These are phyloP conservation scores for Saccopteryx bilineata DNA, from an alignment of 2,113 vertebrate species.

Conservation along the genomic window DNA sequence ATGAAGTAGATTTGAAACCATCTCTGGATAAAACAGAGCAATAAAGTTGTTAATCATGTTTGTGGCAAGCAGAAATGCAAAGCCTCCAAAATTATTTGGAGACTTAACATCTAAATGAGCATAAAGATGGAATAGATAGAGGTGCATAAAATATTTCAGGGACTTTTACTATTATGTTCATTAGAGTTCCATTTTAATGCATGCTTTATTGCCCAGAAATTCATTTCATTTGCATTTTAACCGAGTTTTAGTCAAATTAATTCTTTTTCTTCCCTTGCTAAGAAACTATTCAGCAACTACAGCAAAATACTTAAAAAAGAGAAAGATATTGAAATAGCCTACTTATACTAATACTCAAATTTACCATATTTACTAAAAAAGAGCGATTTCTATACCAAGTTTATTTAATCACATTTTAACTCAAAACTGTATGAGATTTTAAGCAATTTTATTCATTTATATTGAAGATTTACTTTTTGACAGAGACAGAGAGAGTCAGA, in stretches of 20 bases:
- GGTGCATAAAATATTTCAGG: slow-evolving; percentile 79
- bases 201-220: slow-evolving; percentile 84
- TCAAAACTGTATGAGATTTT: background rate
- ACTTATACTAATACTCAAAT: slow-evolving; percentile 30
- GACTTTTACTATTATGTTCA: slow-evolving; percentile 79
- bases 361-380: slow-evolving; percentile 57
- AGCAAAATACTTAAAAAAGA: slow-evolving; percentile 64
- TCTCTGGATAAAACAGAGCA: slow-evolving; percentile 48
- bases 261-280: slow-evolving; percentile 53
- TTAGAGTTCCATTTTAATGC: slow-evolving; percentile 82
- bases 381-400: background rate
- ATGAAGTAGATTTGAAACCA: background rate
- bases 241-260: slow-evolving; percentile 82
- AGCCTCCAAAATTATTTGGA: slow-evolving; percentile 72
- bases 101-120: slow-evolving; percentile 76
- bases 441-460: slow-evolving; percentile 57
- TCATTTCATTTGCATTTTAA: slow-evolving; percentile 87
- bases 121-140: slow-evolving; percentile 80
- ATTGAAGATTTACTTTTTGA: slow-evolving; percentile 44
- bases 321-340: slow-evolving; percentile 53
- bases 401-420: background rate
- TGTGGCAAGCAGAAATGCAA: slow-evolving; percentile 73
- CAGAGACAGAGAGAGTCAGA: no score
- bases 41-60: slow-evolving; percentile 78
- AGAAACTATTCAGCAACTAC: slow-evolving; percentile 67